Percentiles rank a stretch among this genome's conserved stretches.
Conservation (phyloP, 2,797 vertebrate species). For the Chelon auratus region DNA sequence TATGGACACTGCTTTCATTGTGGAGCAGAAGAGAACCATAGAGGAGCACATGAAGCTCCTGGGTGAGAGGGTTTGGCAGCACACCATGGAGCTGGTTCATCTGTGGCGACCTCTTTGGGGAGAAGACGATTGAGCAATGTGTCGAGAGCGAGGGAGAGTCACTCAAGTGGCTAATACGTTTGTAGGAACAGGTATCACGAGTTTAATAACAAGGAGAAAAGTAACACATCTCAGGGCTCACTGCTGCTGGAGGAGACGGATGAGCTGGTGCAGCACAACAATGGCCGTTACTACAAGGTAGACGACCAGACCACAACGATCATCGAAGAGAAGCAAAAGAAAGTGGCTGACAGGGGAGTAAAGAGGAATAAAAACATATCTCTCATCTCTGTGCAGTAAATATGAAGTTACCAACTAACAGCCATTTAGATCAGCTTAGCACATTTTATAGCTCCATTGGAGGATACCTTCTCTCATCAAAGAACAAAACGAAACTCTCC, state of each 20-base stretch:
- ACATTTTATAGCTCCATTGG: no score
- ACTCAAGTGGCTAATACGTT: slow-evolving; percentile 56
- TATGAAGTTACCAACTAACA: not conserved
- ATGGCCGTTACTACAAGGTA: slow-evolving; percentile 8
- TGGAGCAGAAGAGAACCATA: slow-evolving; percentile 27
- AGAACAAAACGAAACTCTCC: no score
- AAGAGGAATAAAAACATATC: slow-evolving; percentile 27
- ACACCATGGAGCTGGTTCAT: slow-evolving; percentile 68
- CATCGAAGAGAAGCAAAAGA: slow-evolving; percentile 40
- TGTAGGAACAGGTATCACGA: slow-evolving; percentile 66
- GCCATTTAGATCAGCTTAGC: not conserved
- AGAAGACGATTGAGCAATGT: slow-evolving; percentile 61
- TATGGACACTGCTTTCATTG: slow-evolving; percentile 53
- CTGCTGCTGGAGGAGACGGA: slow-evolving; percentile 66
- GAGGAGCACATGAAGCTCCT: slow-evolving; percentile 65
- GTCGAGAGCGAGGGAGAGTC: slow-evolving; percentile 66
- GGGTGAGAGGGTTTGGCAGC: slow-evolving; percentile 55
- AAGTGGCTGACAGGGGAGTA: slow-evolving; percentile 19
- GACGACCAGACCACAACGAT: slow-evolving; percentile 30
- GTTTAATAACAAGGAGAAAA: slow-evolving; percentile 60
- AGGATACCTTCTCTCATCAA: no score
- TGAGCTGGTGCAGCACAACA: slow-evolving; percentile 47
- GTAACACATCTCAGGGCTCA: slow-evolving; percentile 50
- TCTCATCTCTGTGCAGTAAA: no score
- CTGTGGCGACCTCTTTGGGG: slow-evolving; percentile 52